These are phyloP conservation scores for Psammodynastes pulverulentus DNA, from an alignment of 2,113 vertebrate genomes.

Conservation along the genomic window DNA sequence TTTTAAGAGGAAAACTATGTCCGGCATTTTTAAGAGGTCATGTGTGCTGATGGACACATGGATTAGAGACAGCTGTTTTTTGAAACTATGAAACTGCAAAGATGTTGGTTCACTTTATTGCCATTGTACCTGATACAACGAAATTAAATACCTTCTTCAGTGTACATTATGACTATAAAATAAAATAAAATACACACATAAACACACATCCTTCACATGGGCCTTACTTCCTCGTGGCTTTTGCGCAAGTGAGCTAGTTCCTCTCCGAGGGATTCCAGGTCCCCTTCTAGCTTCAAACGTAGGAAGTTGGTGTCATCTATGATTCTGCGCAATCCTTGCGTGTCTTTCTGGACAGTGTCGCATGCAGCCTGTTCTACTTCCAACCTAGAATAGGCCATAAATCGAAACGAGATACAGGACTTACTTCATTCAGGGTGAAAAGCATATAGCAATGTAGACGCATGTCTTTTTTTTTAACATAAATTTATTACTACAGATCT, in stretches of 20 bases:
- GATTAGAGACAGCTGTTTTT: not conserved
- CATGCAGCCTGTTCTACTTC: constrained; percentile 77
- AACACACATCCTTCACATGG: no score
- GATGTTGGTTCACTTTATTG: no score
- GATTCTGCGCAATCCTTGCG: constrained; percentile 78
- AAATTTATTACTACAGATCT: not conserved
- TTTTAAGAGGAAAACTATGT: not conserved
- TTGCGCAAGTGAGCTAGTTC: constrained; percentile 63
- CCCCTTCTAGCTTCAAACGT: constrained; percentile 78
- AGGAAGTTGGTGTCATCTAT: constrained; percentile 82
- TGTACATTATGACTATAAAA: no score
- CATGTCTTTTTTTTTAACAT: not conserved
- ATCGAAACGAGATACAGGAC: not conserved
- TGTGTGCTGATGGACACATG: not conserved
- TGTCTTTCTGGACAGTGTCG: constrained; percentile 81
- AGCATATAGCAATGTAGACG: not conserved
- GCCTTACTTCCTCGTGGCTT: constrained; percentile 69
- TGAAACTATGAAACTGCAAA: not conserved
- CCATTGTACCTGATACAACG: no score
- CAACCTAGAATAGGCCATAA: constrained; percentile 56
- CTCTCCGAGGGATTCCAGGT: constrained; percentile 59
- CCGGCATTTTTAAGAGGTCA: not conserved
- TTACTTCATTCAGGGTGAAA: not conserved
- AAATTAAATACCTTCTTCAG: no score
- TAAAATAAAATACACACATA: no score